Percentiles rank a stretch among this genome's conserved stretches.
Evolutionary conservation across 2,113 vertebrate species (phyloP).

Genomic region (Strigops habroptila): DNA sequence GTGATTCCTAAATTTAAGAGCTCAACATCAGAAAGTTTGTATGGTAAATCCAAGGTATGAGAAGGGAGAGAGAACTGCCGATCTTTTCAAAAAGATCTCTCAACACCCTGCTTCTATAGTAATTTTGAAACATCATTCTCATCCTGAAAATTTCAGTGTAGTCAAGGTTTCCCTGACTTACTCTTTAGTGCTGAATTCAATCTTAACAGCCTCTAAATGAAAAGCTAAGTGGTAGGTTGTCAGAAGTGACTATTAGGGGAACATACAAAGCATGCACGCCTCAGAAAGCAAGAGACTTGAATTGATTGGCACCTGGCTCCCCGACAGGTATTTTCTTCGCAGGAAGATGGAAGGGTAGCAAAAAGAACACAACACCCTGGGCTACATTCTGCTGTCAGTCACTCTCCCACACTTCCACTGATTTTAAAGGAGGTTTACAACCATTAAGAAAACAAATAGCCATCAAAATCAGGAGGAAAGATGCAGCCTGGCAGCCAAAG

Average conservation of each 20-base stretch:
- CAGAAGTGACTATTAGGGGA: constrained; percentile 6
- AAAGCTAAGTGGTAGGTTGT: constrained; percentile 5
- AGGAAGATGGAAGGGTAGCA: neutral
- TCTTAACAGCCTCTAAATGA: neutral
- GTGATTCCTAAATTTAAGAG: neutral
- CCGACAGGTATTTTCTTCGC: neutral
- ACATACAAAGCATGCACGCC: neutral
- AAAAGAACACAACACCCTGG: neutral
- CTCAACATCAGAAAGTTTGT: neutral
- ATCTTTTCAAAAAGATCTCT: neutral
- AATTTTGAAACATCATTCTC: neutral
- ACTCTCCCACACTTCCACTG: neutral
- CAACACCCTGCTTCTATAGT: neutral
- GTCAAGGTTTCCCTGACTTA: neutral
- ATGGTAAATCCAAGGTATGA: neutral
- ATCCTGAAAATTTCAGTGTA: neutral
- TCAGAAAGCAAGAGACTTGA: neutral
- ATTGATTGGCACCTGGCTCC: constrained; percentile 4
- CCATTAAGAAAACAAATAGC: neutral
- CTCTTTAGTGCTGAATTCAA: constrained; percentile 1
- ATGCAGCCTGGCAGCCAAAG: neutral
- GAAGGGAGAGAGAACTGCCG: neutral
- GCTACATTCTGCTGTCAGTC: neutral
- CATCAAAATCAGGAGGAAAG: neutral
- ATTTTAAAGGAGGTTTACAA: constrained; percentile 24